A percentile compares a stretch with the other conserved stretches of the same genome.
phyloP scores from a whole-genome alignment of 2,888 invertebrate genomes.

The Beris morrisii region DNA sequence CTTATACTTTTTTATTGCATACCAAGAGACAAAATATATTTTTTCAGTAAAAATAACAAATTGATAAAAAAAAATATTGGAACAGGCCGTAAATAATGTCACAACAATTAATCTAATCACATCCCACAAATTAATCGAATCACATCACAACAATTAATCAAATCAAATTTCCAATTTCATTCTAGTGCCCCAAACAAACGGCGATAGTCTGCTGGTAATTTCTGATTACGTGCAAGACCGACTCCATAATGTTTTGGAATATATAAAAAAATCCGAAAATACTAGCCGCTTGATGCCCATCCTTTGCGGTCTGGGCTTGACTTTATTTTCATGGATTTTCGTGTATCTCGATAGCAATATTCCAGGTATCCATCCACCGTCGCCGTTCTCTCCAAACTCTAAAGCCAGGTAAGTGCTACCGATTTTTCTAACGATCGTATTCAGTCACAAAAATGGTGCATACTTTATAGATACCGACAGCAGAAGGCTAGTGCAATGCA shows the following conservation, averaged over 20 bases:
- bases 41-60: no score
- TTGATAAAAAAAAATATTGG: no score
- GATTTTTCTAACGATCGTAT: no score
- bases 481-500: conserved; percentile 51
- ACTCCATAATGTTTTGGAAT: conserved; percentile 43
- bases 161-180: no score
- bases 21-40: no score
- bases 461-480: conserved; percentile 47
- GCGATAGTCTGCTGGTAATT: conserved; percentile 41
- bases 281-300: conserved; percentile 45
- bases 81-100: no score
- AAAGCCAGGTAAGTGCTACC: conserved; percentile 50
- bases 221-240: conserved; percentile 44
- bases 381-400: conserved; percentile 61
- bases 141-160: no score
- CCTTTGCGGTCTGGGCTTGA: conserved; percentile 58
- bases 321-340: conserved; percentile 62
- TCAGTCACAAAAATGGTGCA: no score
- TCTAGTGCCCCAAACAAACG: conserved; percentile 9
- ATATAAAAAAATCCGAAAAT: conserved; percentile 46
- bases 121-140: no score
- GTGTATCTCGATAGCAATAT: conserved; percentile 65
- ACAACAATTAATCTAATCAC: no score
- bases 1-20: no score
- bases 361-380: conserved; percentile 63